Evolutionary conservation across 2,888 invertebrate genomes (phyloP).

Genomic region (Dinocampus coccinellae): DNA sequence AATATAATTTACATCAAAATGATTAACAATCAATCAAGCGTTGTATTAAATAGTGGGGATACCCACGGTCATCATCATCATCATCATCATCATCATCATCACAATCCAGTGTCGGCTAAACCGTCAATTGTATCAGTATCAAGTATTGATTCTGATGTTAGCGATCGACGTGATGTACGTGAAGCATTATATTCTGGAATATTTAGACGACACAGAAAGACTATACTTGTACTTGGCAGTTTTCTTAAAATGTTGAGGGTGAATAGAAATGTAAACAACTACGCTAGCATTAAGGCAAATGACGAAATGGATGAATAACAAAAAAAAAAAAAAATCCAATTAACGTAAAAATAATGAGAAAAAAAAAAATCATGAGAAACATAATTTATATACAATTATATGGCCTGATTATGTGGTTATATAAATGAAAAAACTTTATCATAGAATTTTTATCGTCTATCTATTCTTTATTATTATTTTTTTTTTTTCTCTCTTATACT

Average conservation of each 20-base stretch:
- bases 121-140: constrained; percentile 65
- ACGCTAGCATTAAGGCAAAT: constrained; percentile 67
- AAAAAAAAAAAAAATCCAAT: no score
- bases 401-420: no score
- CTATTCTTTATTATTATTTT: no score
- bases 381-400: no score
- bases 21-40: constrained; percentile 66
- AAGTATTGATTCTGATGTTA: constrained; percentile 67
- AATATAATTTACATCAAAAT: constrained; percentile 49
- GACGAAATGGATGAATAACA: constrained; percentile 66
- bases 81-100: constrained; percentile 51
- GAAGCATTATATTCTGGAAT: constrained; percentile 67
- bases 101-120: constrained; percentile 60
- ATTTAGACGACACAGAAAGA: constrained; percentile 66
- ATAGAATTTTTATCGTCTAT: no score
- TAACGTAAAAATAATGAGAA: no score
- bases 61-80: constrained; percentile 53
- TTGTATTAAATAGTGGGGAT: constrained; percentile 60
- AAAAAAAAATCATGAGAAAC: no score
- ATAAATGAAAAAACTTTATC: no score
- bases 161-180: constrained; percentile 65
- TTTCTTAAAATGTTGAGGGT: constrained; percentile 68
- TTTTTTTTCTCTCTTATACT: not conserved
- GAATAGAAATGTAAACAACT: constrained; percentile 68
- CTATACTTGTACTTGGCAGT: constrained; percentile 67